These are phyloP conservation scores for Catostylus mosaicus DNA, from an alignment of 30 jellyfish, hydroid and myxozoan species.

Conservation along the genomic window DNA sequence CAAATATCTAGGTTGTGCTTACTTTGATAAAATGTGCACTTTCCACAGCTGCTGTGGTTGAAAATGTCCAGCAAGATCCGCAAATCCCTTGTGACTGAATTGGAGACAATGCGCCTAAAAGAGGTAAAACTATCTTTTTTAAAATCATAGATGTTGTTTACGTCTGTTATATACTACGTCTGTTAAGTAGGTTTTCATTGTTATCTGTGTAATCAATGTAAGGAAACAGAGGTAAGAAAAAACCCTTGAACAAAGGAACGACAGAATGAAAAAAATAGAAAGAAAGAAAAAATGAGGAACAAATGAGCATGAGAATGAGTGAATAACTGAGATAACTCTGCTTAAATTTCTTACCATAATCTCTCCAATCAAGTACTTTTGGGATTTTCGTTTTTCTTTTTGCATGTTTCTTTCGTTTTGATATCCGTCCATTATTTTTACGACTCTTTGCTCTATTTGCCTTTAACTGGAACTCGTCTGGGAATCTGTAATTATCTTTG, in stretches of 20 bases:
- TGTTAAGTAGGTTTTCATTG: too few relatives aligned
- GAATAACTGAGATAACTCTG: not conserved
- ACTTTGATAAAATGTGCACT: slow-evolving; percentile 83
- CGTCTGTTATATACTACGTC: too few relatives aligned
- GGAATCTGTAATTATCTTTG: slow-evolving; percentile 29
- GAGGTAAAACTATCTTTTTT: not conserved
- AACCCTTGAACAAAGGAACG: too few relatives aligned
- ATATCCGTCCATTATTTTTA: not conserved
- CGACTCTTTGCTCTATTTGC: not conserved
- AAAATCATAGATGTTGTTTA: not conserved
- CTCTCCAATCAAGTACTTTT: slow-evolving; percentile 89
- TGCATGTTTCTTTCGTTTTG: not conserved
- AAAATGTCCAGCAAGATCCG: slow-evolving; percentile 97
- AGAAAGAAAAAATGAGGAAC: too few relatives aligned
- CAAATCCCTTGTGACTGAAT: slow-evolving; percentile 93
- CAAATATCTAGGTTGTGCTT: too few relatives aligned
- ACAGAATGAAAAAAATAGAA: too few relatives aligned
- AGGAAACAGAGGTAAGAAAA: too few relatives aligned
- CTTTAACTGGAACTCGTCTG: slow-evolving; percentile 10
- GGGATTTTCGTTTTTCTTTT: slow-evolving; percentile 65
- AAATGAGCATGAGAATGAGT: not conserved
- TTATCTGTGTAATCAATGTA: too few relatives aligned
- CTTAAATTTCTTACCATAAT: slow-evolving; percentile 70
- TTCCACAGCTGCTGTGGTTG: slow-evolving; percentile 94
- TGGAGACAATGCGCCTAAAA: slow-evolving; percentile 88